phyloP scores from a whole-genome alignment of 2,113 vertebrate genomes.

The Taurulus bubalis region DNA sequence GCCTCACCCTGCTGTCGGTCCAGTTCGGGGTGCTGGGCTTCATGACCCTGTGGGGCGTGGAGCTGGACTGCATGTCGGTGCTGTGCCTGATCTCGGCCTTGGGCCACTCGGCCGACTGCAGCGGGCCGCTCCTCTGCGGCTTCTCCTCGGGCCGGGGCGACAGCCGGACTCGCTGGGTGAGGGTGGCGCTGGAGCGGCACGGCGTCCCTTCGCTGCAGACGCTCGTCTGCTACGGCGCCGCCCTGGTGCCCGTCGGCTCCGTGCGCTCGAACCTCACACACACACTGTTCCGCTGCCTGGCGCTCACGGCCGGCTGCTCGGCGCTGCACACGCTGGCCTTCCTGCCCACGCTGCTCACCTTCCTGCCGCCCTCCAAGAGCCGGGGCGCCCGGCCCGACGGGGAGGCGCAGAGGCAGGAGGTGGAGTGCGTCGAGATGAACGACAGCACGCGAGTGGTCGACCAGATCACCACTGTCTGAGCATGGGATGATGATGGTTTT shows the following conservation, averaged over 20 bases:
- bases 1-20: constrained; percentile 94
- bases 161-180: constrained; percentile 97
- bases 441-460: constrained; percentile 97
- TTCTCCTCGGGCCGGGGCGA: constrained; percentile 95
- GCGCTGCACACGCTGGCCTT: constrained; percentile 99
- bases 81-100: constrained; percentile 96
- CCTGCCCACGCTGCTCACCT: constrained; percentile 98
- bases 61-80: constrained; percentile 97
- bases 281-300: constrained; percentile 99
- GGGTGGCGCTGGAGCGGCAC: constrained; percentile 95
- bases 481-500: neutral
- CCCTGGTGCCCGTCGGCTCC: constrained; percentile 93
- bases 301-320: constrained; percentile 96
- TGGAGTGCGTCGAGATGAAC: constrained; percentile 98
- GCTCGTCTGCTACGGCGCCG: constrained; percentile 94
- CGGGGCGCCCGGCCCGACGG: constrained; percentile 84
- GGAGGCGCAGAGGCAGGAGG: constrained; percentile 89
- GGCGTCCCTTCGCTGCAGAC: constrained; percentile 97
- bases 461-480: constrained; percentile 98
- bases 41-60: constrained; percentile 98
- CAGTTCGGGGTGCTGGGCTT: constrained; percentile 98
- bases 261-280: constrained; percentile 98
- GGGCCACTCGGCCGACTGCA: constrained; percentile 96
- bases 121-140: constrained; percentile 94
- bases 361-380: constrained; percentile 96